Conservation (phyloP, 2,113 vertebrate genomes). For the Tupaia tana region DNA sequence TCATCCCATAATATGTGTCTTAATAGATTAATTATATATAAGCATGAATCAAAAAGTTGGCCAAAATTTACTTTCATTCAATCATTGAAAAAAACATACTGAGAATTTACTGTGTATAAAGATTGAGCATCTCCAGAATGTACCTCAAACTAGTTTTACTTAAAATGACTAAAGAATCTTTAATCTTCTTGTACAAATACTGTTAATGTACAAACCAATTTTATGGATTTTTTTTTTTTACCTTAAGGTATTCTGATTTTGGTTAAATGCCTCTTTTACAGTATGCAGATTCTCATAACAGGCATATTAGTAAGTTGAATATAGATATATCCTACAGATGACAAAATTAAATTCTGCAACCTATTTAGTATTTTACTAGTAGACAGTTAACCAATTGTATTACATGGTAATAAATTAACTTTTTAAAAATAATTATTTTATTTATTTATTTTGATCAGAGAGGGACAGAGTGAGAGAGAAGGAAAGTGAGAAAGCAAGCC, state of each 20-base stretch:
- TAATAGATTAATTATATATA: slow-evolving; percentile 1
- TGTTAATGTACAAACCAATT: background rate
- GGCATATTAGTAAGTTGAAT: background rate
- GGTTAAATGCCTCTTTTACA: background rate
- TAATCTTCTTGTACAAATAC: background rate
- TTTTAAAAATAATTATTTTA: background rate
- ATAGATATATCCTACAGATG: background rate
- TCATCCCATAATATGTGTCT: background rate
- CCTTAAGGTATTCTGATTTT: background rate
- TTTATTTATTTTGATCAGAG: too few relatives aligned
- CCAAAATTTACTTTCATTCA: background rate
- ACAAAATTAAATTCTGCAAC: background rate
- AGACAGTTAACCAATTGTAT: background rate
- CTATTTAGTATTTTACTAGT: background rate
- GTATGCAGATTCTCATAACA: background rate
- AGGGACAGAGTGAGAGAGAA: too few relatives aligned
- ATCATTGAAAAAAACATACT: slow-evolving; percentile 25
- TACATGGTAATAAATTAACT: background rate
- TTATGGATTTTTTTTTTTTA: background rate
- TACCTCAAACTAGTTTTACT: background rate
- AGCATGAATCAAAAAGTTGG: background rate
- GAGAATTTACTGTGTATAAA: background rate
- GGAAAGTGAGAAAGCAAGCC: too few relatives aligned
- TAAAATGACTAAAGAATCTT: slow-evolving; percentile 24
- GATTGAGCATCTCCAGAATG: background rate